Percentiles rank a stretch among this genome's conserved stretches.
Conservation (phyloP, 2,888 invertebrate genomes). For the Aphidius colemani region DNA sequence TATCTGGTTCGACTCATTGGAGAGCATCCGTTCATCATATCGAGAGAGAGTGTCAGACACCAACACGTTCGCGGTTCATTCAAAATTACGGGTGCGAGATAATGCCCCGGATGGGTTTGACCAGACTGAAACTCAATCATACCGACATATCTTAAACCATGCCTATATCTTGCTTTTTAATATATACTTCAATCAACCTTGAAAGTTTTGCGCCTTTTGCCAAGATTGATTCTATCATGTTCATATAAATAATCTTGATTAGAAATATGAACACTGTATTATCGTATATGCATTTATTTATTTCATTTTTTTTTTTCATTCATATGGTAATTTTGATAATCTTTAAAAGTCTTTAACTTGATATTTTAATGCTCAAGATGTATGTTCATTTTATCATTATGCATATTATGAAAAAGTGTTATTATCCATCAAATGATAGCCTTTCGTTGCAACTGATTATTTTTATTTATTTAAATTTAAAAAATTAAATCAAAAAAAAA, state of each 20-base stretch:
- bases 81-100: constrained; percentile 34
- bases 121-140: constrained; percentile 13
- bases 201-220: not conserved
- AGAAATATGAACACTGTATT: not conserved
- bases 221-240: constrained; percentile 7
- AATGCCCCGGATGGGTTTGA: constrained; percentile 29
- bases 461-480: no score
- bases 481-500: no score
- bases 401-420: not conserved
- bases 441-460: no score
- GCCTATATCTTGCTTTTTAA: not conserved
- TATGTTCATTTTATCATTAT: no score
- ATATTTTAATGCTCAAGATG: no score
- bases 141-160: constrained; percentile 17
- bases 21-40: constrained; percentile 15
- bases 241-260: constrained; percentile 5
- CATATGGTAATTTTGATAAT: not conserved
- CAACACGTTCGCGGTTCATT: constrained; percentile 29
- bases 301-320: not conserved
- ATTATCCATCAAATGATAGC: not conserved
- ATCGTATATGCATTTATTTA: not conserved
- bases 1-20: not conserved
- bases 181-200: not conserved
- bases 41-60: constrained; percentile 25
- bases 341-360: no score